Evolutionary conservation across 2,113 vertebrate species (phyloP).

Genomic region (Campylomormyrus tamandua): DNA sequence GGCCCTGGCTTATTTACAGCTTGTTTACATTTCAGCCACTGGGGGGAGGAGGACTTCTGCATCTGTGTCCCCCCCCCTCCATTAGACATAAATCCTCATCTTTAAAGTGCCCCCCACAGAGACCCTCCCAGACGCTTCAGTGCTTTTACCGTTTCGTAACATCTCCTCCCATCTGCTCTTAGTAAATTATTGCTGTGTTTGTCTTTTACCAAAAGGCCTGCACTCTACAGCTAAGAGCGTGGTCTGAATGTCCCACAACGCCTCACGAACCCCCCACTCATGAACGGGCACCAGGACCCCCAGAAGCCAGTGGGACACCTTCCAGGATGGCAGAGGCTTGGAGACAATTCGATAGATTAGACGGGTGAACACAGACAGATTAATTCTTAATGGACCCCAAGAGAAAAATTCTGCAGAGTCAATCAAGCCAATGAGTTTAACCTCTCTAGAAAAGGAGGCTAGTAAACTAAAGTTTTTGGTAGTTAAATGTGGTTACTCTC

Average conservation of each 20-base stretch:
- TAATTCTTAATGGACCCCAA: not conserved
- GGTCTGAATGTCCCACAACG: not conserved
- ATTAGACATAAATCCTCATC: not conserved
- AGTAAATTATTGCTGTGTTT: conserved; percentile 34
- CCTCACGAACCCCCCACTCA: not conserved
- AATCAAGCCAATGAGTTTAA: not conserved
- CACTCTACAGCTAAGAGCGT: conserved; percentile 12
- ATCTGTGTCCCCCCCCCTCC: not conserved
- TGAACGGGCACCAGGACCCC: not conserved
- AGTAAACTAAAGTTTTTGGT: not conserved
- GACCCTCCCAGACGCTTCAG: not conserved
- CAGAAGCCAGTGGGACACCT: not conserved
- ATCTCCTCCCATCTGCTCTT: conserved; percentile 20
- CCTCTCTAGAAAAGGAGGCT: not conserved
- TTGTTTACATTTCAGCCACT: conserved; percentile 9
- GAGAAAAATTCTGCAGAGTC: not conserved
- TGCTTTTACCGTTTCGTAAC: not conserved
- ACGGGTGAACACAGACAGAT: not conserved
- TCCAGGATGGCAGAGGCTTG: not conserved
- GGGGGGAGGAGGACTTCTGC: not conserved
- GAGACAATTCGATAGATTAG: not conserved
- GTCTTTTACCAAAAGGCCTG: conserved; percentile 30
- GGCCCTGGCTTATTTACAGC: conserved; percentile 5
- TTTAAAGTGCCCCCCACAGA: not conserved
- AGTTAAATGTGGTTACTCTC: not conserved